Base-by-base conservation (phyloP, 2,888 invertebrate species). In the Odontomyia ornata region DNA sequence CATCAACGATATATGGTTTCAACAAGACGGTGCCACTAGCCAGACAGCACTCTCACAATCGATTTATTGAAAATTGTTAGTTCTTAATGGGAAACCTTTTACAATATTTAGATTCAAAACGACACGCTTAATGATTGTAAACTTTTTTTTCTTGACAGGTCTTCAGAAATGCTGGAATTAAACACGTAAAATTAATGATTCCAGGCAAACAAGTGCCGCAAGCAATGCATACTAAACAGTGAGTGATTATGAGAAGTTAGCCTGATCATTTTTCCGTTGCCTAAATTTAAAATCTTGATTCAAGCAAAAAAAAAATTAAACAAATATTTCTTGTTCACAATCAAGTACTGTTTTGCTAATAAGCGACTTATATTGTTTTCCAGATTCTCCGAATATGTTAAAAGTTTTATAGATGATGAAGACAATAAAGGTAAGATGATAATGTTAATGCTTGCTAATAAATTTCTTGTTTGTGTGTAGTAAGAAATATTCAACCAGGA, bases 161-260 rank as follows among this genome's bases (percentile, higher is more conserved):
- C 7, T 72, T 72, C 25, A 56, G 11, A 1, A n/a, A 27, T 9
- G 28, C 18, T 9, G 71, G 71, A 7, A 27, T 72, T 52, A n/a
- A 27, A 30, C 18, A 72, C 30, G 43, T 72, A 18, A 72, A 72
- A 46, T 18, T 72, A 21, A 72, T 72, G 71, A 28, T 72, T 28
- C 71, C 71, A 0, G 71, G 71, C 1, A 2, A 72, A 0, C 0
- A 15, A n/a, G 56, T 56, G 3, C 71, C 71, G 4, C 15, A 56
- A 27, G 1, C 9, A 52, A 1, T 3, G 15, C 30, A 52, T 43
- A 25, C n/a, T 3, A 18, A 27, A 18, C 15, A 52, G 71, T 72
- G 28, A 72, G 71, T 56, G 7, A 25, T 1, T 3, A 47, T 21
- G 13, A 43, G 13, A 43, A 13, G 7, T 9, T 43, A 43, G 43